Evolutionary conservation across 2,797 vertebrate genomes (phyloP).

Genomic region (Brotula barbata): DNA sequence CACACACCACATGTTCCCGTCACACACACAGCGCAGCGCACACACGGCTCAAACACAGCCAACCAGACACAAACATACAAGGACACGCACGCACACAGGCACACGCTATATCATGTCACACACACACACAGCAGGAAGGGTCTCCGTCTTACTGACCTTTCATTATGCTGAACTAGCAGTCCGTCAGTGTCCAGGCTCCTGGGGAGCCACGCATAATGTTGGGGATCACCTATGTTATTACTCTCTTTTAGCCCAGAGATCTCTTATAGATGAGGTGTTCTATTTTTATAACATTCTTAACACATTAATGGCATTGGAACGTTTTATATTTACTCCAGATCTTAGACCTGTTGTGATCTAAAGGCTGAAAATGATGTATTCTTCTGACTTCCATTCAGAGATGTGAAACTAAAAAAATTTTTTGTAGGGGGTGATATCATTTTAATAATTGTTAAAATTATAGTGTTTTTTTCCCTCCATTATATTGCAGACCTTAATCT

Average conservation of each 20-base stretch:
- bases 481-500: neutral
- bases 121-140: conserved; percentile 15
- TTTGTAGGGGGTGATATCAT: too few relatives aligned
- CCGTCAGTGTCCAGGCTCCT: conserved; percentile 31
- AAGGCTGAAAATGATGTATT: too few relatives aligned
- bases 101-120: conserved; percentile 19
- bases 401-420: too few relatives aligned
- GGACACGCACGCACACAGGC: conserved; percentile 1
- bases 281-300: neutral
- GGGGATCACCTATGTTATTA: conserved; percentile 24
- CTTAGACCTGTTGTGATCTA: too few relatives aligned
- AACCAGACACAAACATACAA: neutral
- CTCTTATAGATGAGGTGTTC: neutral
- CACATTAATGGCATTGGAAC: neutral
- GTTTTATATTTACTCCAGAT: too few relatives aligned
- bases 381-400: too few relatives aligned
- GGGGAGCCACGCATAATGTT: conserved; percentile 7
- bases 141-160: conserved; percentile 58
- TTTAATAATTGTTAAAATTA: too few relatives aligned
- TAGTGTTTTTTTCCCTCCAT: neutral
- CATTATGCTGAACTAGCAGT: conserved; percentile 53
- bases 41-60: neutral
- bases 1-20: conserved; percentile 19
- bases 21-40: neutral
- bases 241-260: neutral